These are phyloP conservation scores for Cremastinae sp. DNA, from an alignment of 2,888 invertebrate genomes.

Conservation along the genomic window DNA sequence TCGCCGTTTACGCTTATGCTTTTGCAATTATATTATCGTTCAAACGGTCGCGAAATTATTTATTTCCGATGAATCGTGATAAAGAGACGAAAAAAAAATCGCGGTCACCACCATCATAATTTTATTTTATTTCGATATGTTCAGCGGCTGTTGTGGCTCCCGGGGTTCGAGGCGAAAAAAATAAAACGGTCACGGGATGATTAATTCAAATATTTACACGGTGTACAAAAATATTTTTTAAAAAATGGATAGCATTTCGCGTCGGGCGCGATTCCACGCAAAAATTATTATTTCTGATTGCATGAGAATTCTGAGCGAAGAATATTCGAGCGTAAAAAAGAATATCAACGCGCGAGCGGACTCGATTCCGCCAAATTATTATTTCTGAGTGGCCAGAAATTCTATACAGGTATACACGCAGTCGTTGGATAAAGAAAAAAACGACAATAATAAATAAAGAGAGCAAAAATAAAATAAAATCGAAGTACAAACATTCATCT, in stretches of 20 bases:
- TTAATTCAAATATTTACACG: background rate
- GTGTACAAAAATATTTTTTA: background rate
- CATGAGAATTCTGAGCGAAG: background rate
- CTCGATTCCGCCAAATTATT: background rate
- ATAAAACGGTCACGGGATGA: background rate
- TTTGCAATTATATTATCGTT: too few relatives aligned
- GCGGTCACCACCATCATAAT: too few relatives aligned
- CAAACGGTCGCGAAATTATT: too few relatives aligned
- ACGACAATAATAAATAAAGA: background rate
- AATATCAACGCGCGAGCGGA: background rate
- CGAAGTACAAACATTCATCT: background rate
- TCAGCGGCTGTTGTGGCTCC: background rate
- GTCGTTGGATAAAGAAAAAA: background rate
- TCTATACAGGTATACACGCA: background rate
- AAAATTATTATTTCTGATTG: background rate
- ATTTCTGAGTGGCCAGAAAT: background rate
- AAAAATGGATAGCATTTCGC: background rate
- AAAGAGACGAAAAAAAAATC: too few relatives aligned
- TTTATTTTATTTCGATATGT: background rate
- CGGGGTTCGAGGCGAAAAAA: background rate
- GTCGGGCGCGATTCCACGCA: conserved; percentile 3
- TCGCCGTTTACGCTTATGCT: too few relatives aligned
- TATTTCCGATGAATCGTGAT: too few relatives aligned
- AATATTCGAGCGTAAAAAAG: background rate
- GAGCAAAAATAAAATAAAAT: conserved; percentile 1